Percentiles rank a stretch among this genome's conserved stretches.
These are phyloP conservation scores for Pygoscelis adeliae DNA, from an alignment of 2,113 vertebrate genomes.

Conservation along the genomic window DNA sequence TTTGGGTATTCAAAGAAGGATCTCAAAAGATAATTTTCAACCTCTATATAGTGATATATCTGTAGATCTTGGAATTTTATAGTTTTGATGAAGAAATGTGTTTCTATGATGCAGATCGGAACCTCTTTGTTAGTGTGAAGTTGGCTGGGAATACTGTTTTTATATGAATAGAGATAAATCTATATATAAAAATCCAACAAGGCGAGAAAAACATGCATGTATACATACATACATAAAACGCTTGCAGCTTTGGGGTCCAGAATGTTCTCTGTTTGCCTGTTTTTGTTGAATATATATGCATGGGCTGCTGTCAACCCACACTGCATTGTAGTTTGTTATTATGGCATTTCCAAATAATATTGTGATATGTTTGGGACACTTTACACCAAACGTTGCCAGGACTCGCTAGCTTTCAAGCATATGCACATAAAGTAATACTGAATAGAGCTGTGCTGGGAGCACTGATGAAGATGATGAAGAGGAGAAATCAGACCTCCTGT, in stretches of 20 bases:
- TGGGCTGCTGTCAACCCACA: background rate
- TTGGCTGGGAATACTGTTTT: background rate
- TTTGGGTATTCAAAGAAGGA: background rate
- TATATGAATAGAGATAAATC: background rate
- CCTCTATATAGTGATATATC: background rate
- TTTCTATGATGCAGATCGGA: background rate
- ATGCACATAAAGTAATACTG: background rate
- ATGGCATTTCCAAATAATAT: background rate
- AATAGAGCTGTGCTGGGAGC: background rate
- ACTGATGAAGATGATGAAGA: background rate
- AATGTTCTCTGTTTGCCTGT: background rate
- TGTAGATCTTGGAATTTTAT: background rate
- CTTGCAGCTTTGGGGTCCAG: background rate
- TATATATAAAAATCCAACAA: background rate
- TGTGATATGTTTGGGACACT: background rate
- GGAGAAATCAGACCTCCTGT: background rate
- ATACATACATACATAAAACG: background rate
- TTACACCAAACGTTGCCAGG: background rate
- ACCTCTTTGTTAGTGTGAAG: background rate
- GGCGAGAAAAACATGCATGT: background rate
- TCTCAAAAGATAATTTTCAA: background rate
- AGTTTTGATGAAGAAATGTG: background rate
- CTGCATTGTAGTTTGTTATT: background rate
- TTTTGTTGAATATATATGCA: background rate
- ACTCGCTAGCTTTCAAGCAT: background rate